Conservation (phyloP, 2,113 vertebrate species). For the Spilogale gracilis region DNA sequence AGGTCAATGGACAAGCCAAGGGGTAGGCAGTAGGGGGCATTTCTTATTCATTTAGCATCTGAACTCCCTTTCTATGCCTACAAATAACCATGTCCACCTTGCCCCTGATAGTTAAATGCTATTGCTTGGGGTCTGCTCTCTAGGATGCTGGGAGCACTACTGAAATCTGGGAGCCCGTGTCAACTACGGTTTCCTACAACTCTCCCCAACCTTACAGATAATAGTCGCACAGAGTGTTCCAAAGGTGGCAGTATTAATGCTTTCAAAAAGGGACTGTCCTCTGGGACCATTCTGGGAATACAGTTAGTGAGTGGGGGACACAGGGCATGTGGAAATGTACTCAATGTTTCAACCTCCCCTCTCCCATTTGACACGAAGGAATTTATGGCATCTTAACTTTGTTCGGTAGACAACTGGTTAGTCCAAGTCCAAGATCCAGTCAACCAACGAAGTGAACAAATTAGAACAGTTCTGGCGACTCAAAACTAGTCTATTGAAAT, state of each 20-base stretch:
- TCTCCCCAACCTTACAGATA: neutral
- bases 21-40: neutral
- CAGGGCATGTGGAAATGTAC: neutral
- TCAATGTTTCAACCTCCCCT: neutral
- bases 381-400: neutral
- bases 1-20: neutral
- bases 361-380: neutral
- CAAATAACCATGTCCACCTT: neutral
- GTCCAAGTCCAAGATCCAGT: neutral
- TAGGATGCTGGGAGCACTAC: neutral
- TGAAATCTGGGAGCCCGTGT: neutral
- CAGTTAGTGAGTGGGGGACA: neutral
- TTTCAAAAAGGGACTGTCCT: neutral
- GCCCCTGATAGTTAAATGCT: neutral
- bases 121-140: neutral
- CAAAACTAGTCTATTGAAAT: conserved; percentile 1
- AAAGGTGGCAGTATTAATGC: neutral
- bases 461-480: neutral
- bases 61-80: neutral
- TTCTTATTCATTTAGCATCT: neutral
- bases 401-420: neutral
- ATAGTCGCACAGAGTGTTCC: neutral
- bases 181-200: neutral
- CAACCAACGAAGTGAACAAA: neutral
- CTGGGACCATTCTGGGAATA: neutral